Evolutionary conservation across 2,888 invertebrate genomes (phyloP).

Genomic region (Drosophila sordidapex): DNA sequence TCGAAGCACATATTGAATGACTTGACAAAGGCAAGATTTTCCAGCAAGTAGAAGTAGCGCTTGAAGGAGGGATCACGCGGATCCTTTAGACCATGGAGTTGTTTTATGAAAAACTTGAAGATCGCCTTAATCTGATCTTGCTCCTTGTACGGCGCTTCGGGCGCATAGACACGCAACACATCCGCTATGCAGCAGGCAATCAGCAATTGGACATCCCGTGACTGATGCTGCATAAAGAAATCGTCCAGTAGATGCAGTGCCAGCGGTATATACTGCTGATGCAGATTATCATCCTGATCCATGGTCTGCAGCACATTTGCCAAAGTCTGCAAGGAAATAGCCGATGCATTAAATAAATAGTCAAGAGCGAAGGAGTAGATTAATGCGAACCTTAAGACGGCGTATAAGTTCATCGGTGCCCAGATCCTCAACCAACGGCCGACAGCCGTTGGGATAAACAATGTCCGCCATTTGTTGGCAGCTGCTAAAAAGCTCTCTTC

Average conservation of each 20-base stretch:
- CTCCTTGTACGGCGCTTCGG: constrained; percentile 98
- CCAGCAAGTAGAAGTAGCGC: constrained; percentile 97
- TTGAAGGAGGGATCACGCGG: constrained; percentile 99
- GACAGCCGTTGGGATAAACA: constrained; percentile 97
- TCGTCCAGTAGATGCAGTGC: constrained; percentile 97
- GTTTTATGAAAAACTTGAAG: constrained; percentile 97
- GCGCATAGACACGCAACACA: constrained; percentile 97
- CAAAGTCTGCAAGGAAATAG: constrained; percentile 87
- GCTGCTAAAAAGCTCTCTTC: constrained; percentile 22
- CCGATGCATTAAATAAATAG: background rate
- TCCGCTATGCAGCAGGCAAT: constrained; percentile 99
- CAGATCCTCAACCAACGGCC: constrained; percentile 96
- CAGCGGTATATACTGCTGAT: constrained; percentile 95
- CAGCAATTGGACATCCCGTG: constrained; percentile 96
- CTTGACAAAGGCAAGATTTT: constrained; percentile 98
- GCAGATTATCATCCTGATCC: constrained; percentile 97
- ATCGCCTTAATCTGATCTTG: constrained; percentile 96
- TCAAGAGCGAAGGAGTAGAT: background rate
- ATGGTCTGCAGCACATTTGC: constrained; percentile 98
- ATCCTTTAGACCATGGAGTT: constrained; percentile 96
- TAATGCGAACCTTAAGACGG: constrained; percentile 91
- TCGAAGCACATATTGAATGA: constrained; percentile 99
- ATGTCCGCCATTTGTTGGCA: constrained; percentile 90
- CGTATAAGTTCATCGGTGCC: constrained; percentile 98
- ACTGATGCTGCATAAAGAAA: constrained; percentile 94